Evolutionary conservation across 2,888 invertebrate genomes (phyloP).

Genomic region (Agrenia bidenticulata): DNA sequence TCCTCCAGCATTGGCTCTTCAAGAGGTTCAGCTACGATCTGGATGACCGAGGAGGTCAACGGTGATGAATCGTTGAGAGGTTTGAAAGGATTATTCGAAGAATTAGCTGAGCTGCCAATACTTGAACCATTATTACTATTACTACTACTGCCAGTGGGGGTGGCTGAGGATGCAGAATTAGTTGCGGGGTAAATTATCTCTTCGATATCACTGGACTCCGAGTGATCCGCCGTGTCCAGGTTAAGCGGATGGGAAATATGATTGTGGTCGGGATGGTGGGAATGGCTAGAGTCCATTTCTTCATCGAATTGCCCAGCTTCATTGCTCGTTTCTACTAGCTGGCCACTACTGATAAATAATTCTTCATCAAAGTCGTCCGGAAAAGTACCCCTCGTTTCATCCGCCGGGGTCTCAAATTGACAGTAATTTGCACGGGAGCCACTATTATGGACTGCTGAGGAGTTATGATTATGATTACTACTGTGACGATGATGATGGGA

Average conservation of each 20-base stretch:
- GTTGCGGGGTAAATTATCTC: conserved; percentile 9
- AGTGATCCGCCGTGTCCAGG: conserved; percentile 39
- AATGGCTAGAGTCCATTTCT: conserved; percentile 24
- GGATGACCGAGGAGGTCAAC: not conserved
- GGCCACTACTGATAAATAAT: conserved; percentile 27
- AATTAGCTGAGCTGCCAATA: not conserved
- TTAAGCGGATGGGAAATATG: conserved; percentile 18
- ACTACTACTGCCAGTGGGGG: not conserved
- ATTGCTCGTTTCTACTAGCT: conserved; percentile 24
- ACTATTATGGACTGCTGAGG: not conserved
- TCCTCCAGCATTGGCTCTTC: not conserved
- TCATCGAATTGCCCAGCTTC: conserved; percentile 26
- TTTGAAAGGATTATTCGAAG: not conserved
- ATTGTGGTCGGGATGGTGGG: conserved; percentile 22
- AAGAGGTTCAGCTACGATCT: not conserved
- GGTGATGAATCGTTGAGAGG: not conserved
- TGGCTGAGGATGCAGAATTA: not conserved
- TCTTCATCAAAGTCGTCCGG: conserved; percentile 40
- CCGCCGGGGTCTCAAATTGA: conserved; percentile 41
- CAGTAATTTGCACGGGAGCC: conserved; percentile 33
- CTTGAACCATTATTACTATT: not conserved
- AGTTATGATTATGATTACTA: not conserved
- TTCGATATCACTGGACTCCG: conserved; percentile 38
- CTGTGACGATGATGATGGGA: not conserved
- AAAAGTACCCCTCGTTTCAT: conserved; percentile 35